Evolutionary conservation across 2,113 vertebrate species (phyloP), one percentile per base, ranked within the genome.

Genomic region (Passer montanus): DNA sequence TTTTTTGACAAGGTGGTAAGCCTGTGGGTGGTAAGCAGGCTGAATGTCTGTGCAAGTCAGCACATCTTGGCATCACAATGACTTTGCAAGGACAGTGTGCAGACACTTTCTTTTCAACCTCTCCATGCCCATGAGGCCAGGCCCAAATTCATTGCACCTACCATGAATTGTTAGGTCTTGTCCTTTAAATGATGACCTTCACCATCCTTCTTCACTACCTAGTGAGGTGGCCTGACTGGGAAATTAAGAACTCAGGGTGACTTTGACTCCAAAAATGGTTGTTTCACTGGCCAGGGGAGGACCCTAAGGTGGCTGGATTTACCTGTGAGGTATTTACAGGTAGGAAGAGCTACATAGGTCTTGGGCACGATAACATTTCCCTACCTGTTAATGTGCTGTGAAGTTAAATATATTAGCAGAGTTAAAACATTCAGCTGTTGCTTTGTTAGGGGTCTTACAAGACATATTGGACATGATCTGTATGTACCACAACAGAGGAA

Each of bases 51-150:
- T 63, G 35, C 23, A 43, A 7, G 16, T 73, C 37, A 56, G 26
- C 0, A 0, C 46, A 30, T 8, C 66, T 62, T 44, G 67, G 23
- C 2, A 1, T 22, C 0, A 0, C 21, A 23, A n/a, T 50, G 78
- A 41, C 21, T 73, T 73, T 59, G 15, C 17, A 62, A 66, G 8
- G 3, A 41, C 7, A 17, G 6, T 0, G 0, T 59, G 52, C 47
- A 72, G 11, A 35, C 35, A 37, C 9, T 33, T 68, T 63, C 33
- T n/a, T n/a, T 88, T 33, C 70, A 68, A 9, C 12, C 6, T 69
- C 33, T 78, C 18, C 15, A 5, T 17, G n/a, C 3, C 62, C 30
- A 7, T 53, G 46, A 84, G 13, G 8, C 86, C 55, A 66, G 50
- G 28, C 31, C 9, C 44, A 81, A 35, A 66, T 44, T 64, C 50